Base-by-base conservation (phyloP, 1,140 invertebrate genomes). In the Teleogryllus occipitalis region DNA sequence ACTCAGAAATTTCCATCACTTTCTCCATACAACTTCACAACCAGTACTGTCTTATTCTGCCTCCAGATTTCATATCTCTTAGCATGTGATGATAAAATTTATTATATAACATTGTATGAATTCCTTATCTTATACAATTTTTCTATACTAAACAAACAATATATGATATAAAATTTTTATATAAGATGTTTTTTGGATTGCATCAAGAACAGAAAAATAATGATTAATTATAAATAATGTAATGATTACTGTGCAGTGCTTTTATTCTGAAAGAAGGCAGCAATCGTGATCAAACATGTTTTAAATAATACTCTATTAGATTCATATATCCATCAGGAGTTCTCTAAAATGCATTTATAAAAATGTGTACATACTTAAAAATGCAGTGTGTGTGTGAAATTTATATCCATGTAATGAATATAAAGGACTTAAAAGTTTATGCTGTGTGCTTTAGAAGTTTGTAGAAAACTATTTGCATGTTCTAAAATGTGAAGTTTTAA, bases 71-170 rank as follows among this genome's bases (percentile, higher is more conserved):
- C 54, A 65, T 65, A 65, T 65, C 54, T 65, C 54, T 65, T 65
- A 65, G 54, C 54, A 65, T 65, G 54, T 65, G 54, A 65, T 65
- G 54, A 65, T 65, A 65, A 65, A 10, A 65, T 65, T 65, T 65
- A 65, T 65, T 65, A 65, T 65, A 65, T 65, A 65, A 65, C 54
- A 65, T 65, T 65, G 54, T 65, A 65, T 65, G 54, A 65, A 65
- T 65, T 65, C 54, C 54, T 65, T 65, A 65, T 65, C 54, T 65
- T 65, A 65, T 65, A 65, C 54, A 65, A 65, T 65, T 65, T 65
- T 65, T 65, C 54, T 65, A 65, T 65, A 65, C 54, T 65, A 65
- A 65, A 65, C 54, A 65, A 65, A 65, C 54, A 65, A 65, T 65
- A 65, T 65, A 65, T 65, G 54, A 65, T 65, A 65, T 65, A 65